Evolutionary conservation across 2,888 invertebrate species (phyloP).

Genomic region (Heliconius hortense): DNA sequence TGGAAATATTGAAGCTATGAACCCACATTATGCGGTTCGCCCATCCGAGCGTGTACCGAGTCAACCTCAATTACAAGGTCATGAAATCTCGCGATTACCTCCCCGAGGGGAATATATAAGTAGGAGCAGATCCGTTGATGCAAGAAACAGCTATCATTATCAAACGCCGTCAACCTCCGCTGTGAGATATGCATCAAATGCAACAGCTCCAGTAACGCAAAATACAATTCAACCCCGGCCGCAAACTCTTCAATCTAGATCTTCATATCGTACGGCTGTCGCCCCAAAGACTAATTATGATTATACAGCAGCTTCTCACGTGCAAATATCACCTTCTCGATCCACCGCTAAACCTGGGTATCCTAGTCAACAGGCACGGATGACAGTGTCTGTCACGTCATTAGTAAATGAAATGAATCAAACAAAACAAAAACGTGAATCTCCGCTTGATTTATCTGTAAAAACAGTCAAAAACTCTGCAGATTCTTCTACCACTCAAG

Average conservation of each 20-base stretch:
- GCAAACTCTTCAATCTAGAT: conserved; percentile 54
- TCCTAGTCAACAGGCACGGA: conserved; percentile 70
- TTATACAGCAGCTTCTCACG: conserved; percentile 59
- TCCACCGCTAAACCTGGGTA: conserved; percentile 65
- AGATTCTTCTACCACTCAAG: conserved; percentile 92
- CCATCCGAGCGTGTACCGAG: conserved; percentile 63
- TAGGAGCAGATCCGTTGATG: conserved; percentile 58
- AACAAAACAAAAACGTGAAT: conserved; percentile 85
- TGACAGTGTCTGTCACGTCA: conserved; percentile 77
- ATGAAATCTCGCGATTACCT: conserved; percentile 60
- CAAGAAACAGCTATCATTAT: conserved; percentile 64
- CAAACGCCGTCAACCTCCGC: conserved; percentile 68
- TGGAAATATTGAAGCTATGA: conserved; percentile 58
- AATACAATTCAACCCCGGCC: conserved; percentile 50
- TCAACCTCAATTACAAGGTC: conserved; percentile 59
- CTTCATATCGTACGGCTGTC: conserved; percentile 59
- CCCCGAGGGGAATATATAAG: conserved; percentile 62
- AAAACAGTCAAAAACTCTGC: conserved; percentile 94
- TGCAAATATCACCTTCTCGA: conserved; percentile 68
- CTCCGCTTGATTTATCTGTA: conserved; percentile 93
- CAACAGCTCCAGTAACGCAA: conserved; percentile 59
- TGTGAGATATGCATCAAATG: conserved; percentile 59
- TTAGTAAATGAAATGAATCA: conserved; percentile 77
- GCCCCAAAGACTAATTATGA: conserved; percentile 67
- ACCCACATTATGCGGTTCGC: conserved; percentile 61